Conservation (phyloP, 23 tunicate genomes). For the Oikopleura dioica region DNA sequence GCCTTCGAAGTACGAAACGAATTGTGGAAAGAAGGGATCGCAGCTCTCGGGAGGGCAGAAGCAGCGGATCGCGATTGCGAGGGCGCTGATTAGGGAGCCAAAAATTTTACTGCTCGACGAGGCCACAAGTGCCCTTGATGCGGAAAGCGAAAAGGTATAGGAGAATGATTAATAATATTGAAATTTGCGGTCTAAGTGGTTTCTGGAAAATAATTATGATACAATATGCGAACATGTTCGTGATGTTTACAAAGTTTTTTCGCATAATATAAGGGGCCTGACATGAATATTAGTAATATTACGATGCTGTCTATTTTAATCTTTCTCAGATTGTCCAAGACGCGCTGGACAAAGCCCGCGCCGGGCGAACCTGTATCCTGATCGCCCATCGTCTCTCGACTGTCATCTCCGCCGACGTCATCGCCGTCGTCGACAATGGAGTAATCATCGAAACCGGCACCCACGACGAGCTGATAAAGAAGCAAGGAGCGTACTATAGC, state of each 20-base stretch:
- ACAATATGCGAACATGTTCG: no score
- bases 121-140: conserved; percentile 34
- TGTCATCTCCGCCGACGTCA: conserved; percentile 54
- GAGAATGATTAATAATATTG: no score
- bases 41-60: conserved; percentile 39
- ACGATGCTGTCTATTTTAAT: no score
- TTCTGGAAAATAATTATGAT: no score
- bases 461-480: conserved; percentile 45
- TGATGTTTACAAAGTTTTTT: no score
- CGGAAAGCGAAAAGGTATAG: conserved; percentile 33
- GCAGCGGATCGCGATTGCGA: conserved; percentile 31
- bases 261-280: no score
- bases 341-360: conserved; percentile 53
- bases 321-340: conserved; percentile 35
- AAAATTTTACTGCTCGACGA: conserved; percentile 30
- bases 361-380: conserved; percentile 60
- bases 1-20: conserved; percentile 37
- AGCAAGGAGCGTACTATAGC: conserved; percentile 46
- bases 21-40: conserved; percentile 23
- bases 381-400: conserved; percentile 81
- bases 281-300: no score
- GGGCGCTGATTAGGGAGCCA: conserved; percentile 24
- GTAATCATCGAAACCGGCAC: conserved; percentile 50
- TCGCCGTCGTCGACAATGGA: conserved; percentile 70
- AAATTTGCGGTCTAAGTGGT: no score